phyloP scores from a whole-genome alignment of 2,113 vertebrate genomes.

The Neoarius graeffei region DNA sequence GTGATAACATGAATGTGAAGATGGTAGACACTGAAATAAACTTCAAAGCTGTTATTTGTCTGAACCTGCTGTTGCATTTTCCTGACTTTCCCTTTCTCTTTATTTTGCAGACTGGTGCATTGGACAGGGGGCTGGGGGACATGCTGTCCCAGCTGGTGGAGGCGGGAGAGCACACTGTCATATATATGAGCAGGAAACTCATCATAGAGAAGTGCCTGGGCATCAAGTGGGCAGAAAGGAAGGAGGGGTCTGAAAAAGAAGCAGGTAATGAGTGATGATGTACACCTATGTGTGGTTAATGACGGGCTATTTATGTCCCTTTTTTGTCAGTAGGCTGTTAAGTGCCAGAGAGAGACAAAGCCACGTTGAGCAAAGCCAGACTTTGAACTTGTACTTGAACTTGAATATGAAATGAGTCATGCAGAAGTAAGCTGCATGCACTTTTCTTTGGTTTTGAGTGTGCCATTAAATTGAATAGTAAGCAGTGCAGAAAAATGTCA shows the following conservation, averaged over 20 bases:
- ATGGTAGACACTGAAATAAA: too few species aligned
- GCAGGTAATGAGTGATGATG: neutral
- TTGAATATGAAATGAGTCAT: neutral
- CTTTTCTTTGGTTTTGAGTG: neutral
- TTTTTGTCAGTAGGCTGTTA: neutral
- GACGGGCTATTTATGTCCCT: neutral
- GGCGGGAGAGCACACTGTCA: neutral
- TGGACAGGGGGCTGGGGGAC: neutral
- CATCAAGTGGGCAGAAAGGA: neutral
- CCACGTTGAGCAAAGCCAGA: neutral
- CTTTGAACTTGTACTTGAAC: slow-evolving; percentile 7
- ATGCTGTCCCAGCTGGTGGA: neutral
- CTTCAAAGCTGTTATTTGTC: neutral
- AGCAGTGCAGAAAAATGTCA: neutral
- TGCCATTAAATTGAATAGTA: neutral
- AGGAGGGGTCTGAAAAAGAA: neutral
- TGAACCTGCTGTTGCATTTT: neutral
- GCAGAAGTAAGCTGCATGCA: neutral
- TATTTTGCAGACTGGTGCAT: slow-evolving; percentile 1
- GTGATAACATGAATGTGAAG: too few species aligned
- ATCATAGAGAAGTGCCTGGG: neutral
- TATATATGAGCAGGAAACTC: neutral
- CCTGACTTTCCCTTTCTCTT: neutral
- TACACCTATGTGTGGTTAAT: slow-evolving; percentile 8
- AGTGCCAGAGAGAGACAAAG: neutral